Percentiles rank a stretch among this genome's conserved stretches.
These are phyloP conservation scores for Anabas testudineus DNA, from an alignment of 2,797 vertebrate genomes.

Conservation along the genomic window DNA sequence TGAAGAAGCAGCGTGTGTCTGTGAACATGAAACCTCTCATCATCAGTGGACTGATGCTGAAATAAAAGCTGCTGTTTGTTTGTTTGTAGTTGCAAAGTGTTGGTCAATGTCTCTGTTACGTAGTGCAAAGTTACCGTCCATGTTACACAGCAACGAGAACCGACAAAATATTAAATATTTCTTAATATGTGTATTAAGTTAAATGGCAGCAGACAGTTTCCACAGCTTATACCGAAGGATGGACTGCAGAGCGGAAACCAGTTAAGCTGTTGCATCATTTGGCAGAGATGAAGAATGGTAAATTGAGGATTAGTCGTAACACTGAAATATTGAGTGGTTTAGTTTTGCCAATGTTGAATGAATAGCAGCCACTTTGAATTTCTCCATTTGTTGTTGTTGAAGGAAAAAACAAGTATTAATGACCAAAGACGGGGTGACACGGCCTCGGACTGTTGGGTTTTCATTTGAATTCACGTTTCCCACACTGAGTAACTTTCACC, in stretches of 20 bases:
- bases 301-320: neutral
- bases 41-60: neutral
- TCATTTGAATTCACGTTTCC: conserved; percentile 36
- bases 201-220: neutral
- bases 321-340: too few relatives aligned
- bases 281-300: neutral
- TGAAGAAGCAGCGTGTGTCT: too few relatives aligned
- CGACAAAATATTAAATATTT: conserved; percentile 38
- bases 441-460: conserved; percentile 31
- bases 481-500: conserved; percentile 31
- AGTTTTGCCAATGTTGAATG: neutral
- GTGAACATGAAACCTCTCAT: too few relatives aligned
- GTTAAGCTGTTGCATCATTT: neutral
- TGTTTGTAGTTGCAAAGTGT: conserved; percentile 1
- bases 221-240: neutral
- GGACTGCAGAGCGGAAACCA: neutral
- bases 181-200: conserved; percentile 25
- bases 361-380: neutral
- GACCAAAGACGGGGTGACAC: conserved; percentile 44
- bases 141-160: conserved; percentile 13
- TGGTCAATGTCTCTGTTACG: conserved; percentile 14
- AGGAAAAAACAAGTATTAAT: neutral
- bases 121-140: neutral
- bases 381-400: neutral
- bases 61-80: neutral